Base-by-base conservation (phyloP, 2,113 vertebrate species). In the Naja naja region DNA sequence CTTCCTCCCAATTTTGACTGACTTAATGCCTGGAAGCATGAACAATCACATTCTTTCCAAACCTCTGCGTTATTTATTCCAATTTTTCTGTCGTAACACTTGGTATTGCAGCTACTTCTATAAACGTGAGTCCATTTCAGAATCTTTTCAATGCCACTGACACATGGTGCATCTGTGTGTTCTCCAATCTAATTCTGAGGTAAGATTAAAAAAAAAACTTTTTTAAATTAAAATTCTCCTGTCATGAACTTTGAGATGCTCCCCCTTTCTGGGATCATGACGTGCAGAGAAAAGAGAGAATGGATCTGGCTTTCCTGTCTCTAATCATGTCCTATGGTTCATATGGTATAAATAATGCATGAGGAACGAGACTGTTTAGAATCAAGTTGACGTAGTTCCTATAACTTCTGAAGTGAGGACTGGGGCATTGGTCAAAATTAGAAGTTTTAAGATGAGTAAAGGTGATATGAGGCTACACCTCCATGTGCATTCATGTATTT, bases 1-100 rank as follows among this genome's bases (percentile, higher is more conserved):
- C 55, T 89, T 49, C 27, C 69, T 91, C 30, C 69, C 64, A 91
- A 23, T 56, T 81, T 89, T 93, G 89, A 81, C 87, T 85, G 87
- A 52, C 47, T 91, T 94, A 39, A 27, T 55, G 74, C 60, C 47
- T 88, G 90, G 87, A 93, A 94, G 47, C 64, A 85, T 86, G 55
- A 85, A 54, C 25, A 87, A 60, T 45, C 88, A 39, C 74, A 89
- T 94, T 90, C 47, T 43, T 94, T 94, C 91, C 86, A 91, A 91
- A 92, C 45, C 53, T 94, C 91, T 53, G 88, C 54, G 90, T 47
- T 91, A 64, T 55, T 89, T 93, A 45, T 88, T 88, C 81, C 91
- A 92, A 92, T 87, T 69, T 93, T 49, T 54, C 64, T 92, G 91
- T 89, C 22, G 55, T 93, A 91, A 85, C 49, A 89, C 43, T 64